Evolutionary conservation across 1,140 invertebrate genomes (phyloP).

Genomic region (Gryon sp.): DNA sequence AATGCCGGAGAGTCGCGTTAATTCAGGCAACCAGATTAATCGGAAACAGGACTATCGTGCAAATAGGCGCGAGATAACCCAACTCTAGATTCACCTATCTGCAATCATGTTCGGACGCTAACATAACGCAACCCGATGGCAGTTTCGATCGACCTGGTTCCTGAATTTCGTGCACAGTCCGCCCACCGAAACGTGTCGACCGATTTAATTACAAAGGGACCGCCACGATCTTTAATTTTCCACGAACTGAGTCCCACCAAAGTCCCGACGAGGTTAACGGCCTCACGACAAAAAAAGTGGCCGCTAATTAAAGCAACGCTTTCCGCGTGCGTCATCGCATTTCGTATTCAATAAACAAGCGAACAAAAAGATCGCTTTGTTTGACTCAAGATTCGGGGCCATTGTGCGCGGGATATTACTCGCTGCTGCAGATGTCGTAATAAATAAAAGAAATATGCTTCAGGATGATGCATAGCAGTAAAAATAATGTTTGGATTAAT

Average conservation of each 20-base stretch:
- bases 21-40: slow-evolving; percentile 76
- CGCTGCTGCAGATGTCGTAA: not conserved
- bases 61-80: slow-evolving; percentile 77
- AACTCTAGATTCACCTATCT: slow-evolving; percentile 62
- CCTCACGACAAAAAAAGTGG: not conserved
- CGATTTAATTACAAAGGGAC: slow-evolving; percentile 70
- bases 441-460: not conserved
- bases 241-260: not conserved
- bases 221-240: slow-evolving; percentile 51
- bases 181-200: slow-evolving; percentile 59
- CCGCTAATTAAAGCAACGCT: slow-evolving; percentile 5
- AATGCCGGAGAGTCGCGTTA: slow-evolving; percentile 70
- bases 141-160: slow-evolving; percentile 73
- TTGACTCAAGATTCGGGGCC: not conserved
- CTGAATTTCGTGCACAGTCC: slow-evolving; percentile 69
- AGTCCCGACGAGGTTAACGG: too few relatives aligned
- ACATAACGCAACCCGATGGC: slow-evolving; percentile 73
- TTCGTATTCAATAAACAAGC: slow-evolving; percentile 7
- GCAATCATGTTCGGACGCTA: slow-evolving; percentile 66
- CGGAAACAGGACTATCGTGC: slow-evolving; percentile 76
- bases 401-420: not conserved
- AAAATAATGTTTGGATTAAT: too few relatives aligned
- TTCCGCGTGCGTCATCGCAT: slow-evolving; percentile 1
- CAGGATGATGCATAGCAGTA: not conserved
- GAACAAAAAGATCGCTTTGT: not conserved